Base-by-base conservation (phyloP, 2,113 vertebrate species). In the Cichladusa arquata region DNA sequence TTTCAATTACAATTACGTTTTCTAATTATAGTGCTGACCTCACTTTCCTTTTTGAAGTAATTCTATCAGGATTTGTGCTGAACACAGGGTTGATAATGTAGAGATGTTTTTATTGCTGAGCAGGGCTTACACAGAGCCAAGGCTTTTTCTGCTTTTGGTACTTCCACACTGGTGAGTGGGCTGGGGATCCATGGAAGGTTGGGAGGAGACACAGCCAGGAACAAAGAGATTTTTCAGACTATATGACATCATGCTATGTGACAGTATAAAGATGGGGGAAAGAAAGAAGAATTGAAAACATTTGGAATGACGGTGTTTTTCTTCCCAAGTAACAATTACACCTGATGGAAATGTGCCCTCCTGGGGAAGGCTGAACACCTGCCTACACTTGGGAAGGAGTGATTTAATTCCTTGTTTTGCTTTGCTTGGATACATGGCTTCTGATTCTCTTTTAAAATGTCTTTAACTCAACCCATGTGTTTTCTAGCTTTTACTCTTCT, bases 271-370 rank as follows among this genome's bases (percentile, higher is more conserved):
- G 19, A 19, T 31, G 17, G 12, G 13, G 6, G 14, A 50, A 57
- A 57, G 16, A 67, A 73, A 23, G 22, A 40, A 28, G 19, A 36
- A 66, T 13, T 38, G 17, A 7, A 20, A 57, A 47, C 7, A 2
- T 34, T 81, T 67, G 16, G 12, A 51, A 15, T 29, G 2, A 38
- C 12, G 1, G 0, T 4, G 3, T n/a, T 67, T 47, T 19, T 76
- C 24, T 61, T 47, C 19, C 24, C 29, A 38, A 73, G 15, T 44
- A 44, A 29, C 11, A 29, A 9, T 34, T 31, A 47, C 5, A 14
- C 2, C 11, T 31, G 16, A 76, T 40, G 19, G 45, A 9, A 33
- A 11, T 0, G 0, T 66, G 23, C 11, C 51, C 1, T 53, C 28
- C 38, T n/a, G 29, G 28, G 60, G 16, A 40, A 22, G 38, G 53